phyloP scores from a whole-genome alignment of 2,888 invertebrate species.

The Phasia obesa region DNA sequence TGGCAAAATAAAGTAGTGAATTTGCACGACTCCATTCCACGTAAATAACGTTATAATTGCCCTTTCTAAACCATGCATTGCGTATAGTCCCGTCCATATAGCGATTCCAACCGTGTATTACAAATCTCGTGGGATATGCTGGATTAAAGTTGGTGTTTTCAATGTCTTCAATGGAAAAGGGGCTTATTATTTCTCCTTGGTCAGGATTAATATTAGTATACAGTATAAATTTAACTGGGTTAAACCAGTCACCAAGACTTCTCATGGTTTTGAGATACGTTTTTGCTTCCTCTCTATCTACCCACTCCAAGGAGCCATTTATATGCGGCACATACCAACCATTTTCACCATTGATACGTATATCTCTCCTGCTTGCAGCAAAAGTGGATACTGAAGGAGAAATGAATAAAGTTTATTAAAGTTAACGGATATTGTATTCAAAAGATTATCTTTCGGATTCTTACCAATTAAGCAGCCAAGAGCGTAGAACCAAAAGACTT shows the following conservation, averaged over 20 bases:
- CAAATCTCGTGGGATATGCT: slow-evolving; percentile 72
- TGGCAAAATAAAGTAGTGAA: slow-evolving; percentile 84
- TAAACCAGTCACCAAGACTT: neutral
- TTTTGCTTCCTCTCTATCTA: slow-evolving; percentile 30
- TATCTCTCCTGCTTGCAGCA: slow-evolving; percentile 38
- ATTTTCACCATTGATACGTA: slow-evolving; percentile 68
- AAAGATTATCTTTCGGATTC: neutral
- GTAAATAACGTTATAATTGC: slow-evolving; percentile 85
- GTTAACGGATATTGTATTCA: neutral
- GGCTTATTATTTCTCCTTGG: slow-evolving; percentile 72
- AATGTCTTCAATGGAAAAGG: slow-evolving; percentile 55
- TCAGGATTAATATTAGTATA: slow-evolving; percentile 76
- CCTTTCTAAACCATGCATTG: slow-evolving; percentile 84
- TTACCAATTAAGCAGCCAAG: slow-evolving; percentile 50
- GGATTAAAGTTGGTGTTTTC: slow-evolving; percentile 71
- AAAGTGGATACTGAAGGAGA: slow-evolving; percentile 8
- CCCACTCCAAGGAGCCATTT: slow-evolving; percentile 68
- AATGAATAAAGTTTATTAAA: neutral
- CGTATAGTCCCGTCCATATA: slow-evolving; percentile 75
- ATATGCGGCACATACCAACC: slow-evolving; percentile 71
- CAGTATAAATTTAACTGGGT: slow-evolving; percentile 72
- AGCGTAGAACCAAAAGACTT: slow-evolving; percentile 29
- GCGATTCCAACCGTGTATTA: slow-evolving; percentile 84
- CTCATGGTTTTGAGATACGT: neutral
- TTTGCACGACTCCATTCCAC: slow-evolving; percentile 85